Evolutionary conservation across 1,140 invertebrate genomes (phyloP).

Genomic region (Ostrea edulis): DNA sequence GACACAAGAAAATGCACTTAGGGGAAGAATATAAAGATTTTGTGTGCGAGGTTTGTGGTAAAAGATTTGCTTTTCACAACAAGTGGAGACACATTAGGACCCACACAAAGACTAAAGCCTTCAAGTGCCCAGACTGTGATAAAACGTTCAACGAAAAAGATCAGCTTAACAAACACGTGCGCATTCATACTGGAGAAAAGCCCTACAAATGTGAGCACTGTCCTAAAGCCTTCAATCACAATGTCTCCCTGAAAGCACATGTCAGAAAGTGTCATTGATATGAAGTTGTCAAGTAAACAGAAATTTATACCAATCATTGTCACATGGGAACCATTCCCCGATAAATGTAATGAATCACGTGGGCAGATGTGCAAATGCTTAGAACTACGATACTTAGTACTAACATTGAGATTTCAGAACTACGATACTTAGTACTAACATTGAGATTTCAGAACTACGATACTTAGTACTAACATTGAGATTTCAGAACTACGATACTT

Average conservation of each 20-base stretch:
- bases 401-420: no score
- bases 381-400: no score
- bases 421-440: no score
- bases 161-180: slow-evolving; percentile 3
- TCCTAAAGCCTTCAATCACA: slow-evolving; percentile 13
- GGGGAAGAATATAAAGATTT: neutral
- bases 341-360: no score
- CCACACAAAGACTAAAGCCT: neutral
- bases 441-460: no score
- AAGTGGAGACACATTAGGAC: neutral
- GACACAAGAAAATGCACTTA: neutral
- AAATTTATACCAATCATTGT: no score
- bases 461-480: no score
- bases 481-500: no score
- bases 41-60: neutral
- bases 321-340: no score
- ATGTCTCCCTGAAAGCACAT: slow-evolving; percentile 38
- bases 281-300: neutral
- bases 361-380: no score
- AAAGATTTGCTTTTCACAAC: neutral
- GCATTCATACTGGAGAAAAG: slow-evolving; percentile 44
- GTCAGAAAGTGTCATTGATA: slow-evolving; percentile 9
- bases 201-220: slow-evolving; percentile 33
- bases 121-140: neutral
- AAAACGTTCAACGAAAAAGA: neutral